phyloP scores from a whole-genome alignment of 2,113 vertebrate genomes.

The Epinephelus lanceolatus region DNA sequence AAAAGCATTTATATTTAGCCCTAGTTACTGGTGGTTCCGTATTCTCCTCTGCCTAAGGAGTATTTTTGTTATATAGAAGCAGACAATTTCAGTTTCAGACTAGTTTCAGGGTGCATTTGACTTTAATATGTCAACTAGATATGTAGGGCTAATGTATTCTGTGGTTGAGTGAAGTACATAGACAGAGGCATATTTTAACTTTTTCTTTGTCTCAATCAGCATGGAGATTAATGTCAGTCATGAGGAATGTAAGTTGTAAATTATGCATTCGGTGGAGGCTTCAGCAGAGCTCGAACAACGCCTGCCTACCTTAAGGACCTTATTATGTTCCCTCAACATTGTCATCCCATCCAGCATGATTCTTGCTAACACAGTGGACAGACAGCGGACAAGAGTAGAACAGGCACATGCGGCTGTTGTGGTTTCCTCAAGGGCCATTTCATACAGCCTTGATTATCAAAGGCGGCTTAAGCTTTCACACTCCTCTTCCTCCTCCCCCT shows the following conservation, averaged over 20 bases:
- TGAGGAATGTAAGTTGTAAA: conserved; percentile 26
- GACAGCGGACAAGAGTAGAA: conserved; percentile 59
- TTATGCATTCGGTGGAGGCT: conserved; percentile 21
- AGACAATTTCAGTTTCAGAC: conserved; percentile 59
- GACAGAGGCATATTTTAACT: not conserved
- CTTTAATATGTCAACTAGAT: conserved; percentile 17
- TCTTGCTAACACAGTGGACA: conserved; percentile 39
- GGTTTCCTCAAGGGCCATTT: conserved; percentile 72
- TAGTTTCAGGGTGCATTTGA: conserved; percentile 39
- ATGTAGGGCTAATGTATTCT: conserved; percentile 5
- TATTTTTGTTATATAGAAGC: conserved; percentile 70
- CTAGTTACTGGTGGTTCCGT: conserved; percentile 79
- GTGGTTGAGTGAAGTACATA: not conserved
- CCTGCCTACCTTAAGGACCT: conserved; percentile 48
- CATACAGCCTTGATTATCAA: conserved; percentile 59
- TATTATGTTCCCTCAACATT: conserved; percentile 56
- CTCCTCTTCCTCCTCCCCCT: conserved; percentile 21
- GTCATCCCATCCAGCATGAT: conserved; percentile 49
- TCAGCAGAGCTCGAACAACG: conserved; percentile 16
- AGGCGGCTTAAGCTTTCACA: conserved; percentile 62
- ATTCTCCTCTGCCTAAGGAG: conserved; percentile 66
- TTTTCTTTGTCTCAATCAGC: conserved; percentile 7
- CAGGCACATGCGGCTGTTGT: conserved; percentile 61
- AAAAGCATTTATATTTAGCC: conserved; percentile 85
- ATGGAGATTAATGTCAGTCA: conserved; percentile 13